Conservation (phyloP, 1,140 invertebrate species). For the Temnothorax curvispinosus region DNA sequence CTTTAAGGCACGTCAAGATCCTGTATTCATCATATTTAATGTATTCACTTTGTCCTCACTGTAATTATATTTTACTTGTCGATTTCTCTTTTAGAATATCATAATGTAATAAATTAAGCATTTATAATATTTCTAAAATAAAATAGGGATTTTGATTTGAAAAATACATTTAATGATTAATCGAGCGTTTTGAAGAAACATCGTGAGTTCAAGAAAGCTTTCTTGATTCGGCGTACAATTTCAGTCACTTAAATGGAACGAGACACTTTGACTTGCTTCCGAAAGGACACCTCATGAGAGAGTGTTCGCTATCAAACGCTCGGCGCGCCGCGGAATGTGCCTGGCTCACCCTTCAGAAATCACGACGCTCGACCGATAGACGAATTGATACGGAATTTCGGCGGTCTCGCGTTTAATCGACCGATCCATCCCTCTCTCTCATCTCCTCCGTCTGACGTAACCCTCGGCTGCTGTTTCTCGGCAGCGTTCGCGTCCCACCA, state of each 20-base stretch:
- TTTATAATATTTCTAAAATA: background rate
- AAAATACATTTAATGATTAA: background rate
- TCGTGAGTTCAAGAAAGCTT: slow-evolving; percentile 22
- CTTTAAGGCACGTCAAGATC: slow-evolving; percentile 53
- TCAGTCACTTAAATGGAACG: slow-evolving; percentile 72
- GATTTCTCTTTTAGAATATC: background rate
- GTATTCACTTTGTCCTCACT: background rate
- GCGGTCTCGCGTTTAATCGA: slow-evolving; percentile 77
- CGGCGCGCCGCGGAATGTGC: slow-evolving; percentile 76
- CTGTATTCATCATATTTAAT: slow-evolving; percentile 32
- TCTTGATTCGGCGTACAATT: slow-evolving; percentile 67
- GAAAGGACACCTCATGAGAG: slow-evolving; percentile 67
- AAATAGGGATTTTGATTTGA: background rate
- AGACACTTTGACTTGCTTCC: slow-evolving; percentile 75
- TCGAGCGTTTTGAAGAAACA: background rate
- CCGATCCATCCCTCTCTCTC: slow-evolving; percentile 66
- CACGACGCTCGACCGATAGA: slow-evolving; percentile 71
- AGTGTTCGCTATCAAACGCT: slow-evolving; percentile 81
- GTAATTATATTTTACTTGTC: slow-evolving; percentile 12
- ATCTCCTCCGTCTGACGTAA: slow-evolving; percentile 54
- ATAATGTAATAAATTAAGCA: background rate
- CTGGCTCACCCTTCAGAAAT: slow-evolving; percentile 65
- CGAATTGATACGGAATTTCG: slow-evolving; percentile 82
- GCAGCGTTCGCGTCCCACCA: slow-evolving; percentile 43
- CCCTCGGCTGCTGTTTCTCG: slow-evolving; percentile 44